Conservation (phyloP, 2,797 vertebrate species). For the Philypnodon macrostomus region DNA sequence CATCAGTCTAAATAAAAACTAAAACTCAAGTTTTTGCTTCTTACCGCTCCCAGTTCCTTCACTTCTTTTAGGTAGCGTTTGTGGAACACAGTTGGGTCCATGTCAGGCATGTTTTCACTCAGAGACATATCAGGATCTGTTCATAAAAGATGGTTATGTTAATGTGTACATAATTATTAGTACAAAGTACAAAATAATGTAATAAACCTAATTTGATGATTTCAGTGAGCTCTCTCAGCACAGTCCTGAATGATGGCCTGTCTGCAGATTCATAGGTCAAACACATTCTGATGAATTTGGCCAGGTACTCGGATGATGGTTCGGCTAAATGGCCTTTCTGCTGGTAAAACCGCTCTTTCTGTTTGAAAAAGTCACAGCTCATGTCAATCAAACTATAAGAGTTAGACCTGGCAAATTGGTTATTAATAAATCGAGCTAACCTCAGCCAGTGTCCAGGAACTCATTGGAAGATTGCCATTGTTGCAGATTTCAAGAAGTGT, state of each 20-base stretch:
- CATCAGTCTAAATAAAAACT: neutral
- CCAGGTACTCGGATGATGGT: slow-evolving; percentile 83
- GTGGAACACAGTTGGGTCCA: slow-evolving; percentile 84
- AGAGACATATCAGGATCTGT: slow-evolving; percentile 81
- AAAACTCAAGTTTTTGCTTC: slow-evolving; percentile 2
- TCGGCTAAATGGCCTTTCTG: slow-evolving; percentile 80
- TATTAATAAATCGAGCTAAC: slow-evolving; percentile 55
- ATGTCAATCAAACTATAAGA: neutral
- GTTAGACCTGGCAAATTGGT: neutral
- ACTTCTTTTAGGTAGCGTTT: slow-evolving; percentile 91
- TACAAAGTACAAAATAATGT: neutral
- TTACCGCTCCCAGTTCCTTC: slow-evolving; percentile 86
- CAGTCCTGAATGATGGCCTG: slow-evolving; percentile 84
- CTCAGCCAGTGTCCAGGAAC: slow-evolving; percentile 77
- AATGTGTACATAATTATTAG: neutral
- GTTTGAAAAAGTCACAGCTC: slow-evolving; percentile 21
- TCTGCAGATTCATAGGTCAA: slow-evolving; percentile 80
- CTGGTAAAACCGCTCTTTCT: slow-evolving; percentile 93
- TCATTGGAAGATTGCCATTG: slow-evolving; percentile 84
- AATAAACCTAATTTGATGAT: slow-evolving; percentile 81
- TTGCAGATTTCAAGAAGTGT: slow-evolving; percentile 94
- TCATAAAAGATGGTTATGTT: neutral
- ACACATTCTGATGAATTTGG: slow-evolving; percentile 85
- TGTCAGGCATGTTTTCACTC: slow-evolving; percentile 53
- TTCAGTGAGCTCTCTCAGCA: slow-evolving; percentile 87